phyloP scores from a whole-genome alignment of 1,140 invertebrate species.

The Centruroides vittatus region DNA sequence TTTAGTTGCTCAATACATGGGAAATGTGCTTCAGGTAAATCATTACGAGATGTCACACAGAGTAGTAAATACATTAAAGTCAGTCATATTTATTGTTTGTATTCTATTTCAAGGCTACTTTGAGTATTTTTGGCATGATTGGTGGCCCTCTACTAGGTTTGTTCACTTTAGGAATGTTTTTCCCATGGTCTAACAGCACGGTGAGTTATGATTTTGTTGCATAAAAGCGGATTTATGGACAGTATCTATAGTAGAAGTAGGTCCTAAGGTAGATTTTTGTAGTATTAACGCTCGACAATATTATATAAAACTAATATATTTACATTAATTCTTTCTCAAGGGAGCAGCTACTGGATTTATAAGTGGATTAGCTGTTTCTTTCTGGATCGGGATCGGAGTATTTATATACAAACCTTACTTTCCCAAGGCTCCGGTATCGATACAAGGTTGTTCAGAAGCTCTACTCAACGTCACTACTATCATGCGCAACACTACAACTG shows the following conservation, averaged over 20 bases:
- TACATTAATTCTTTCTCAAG: neutral
- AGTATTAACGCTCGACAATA: too few species aligned
- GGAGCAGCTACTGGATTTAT: constrained; percentile 22
- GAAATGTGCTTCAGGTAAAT: constrained; percentile 27
- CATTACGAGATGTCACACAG: too few species aligned
- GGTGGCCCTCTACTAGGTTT: constrained; percentile 56
- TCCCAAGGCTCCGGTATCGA: constrained; percentile 33
- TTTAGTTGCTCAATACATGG: constrained; percentile 24
- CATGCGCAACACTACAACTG: too few species aligned
- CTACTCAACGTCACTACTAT: constrained; percentile 39
- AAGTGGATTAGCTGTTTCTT: constrained; percentile 47
- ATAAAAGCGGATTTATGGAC: too few species aligned
- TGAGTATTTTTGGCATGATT: constrained; percentile 37
- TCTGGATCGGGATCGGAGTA: constrained; percentile 68
- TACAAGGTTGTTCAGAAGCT: constrained; percentile 38
- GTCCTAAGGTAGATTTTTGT: too few species aligned
- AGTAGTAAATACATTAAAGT: too few species aligned
- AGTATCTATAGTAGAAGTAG: too few species aligned
- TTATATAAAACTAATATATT: too few species aligned
- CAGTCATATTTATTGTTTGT: too few species aligned
- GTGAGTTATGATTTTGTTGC: constrained; percentile 25
- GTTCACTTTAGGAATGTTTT: constrained; percentile 61
- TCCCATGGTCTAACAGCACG: constrained; percentile 50
- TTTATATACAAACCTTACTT: constrained; percentile 54
- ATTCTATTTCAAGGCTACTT: constrained; percentile 23